These are phyloP conservation scores for Pachydiplax longipennis DNA, from an alignment of 2,888 invertebrate genomes.

Conservation along the genomic window DNA sequence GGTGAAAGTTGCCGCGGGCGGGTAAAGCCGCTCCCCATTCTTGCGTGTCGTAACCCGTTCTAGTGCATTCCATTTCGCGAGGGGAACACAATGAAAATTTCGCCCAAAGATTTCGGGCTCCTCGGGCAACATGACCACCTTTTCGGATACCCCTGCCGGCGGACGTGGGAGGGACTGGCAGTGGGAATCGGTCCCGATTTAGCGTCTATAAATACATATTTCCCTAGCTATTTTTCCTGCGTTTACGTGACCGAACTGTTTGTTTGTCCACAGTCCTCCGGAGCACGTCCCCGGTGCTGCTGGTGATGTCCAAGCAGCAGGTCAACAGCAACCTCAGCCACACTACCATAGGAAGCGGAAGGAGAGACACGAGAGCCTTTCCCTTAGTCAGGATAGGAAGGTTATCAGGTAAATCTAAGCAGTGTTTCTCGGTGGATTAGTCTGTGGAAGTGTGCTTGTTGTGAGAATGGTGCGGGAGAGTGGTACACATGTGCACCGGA, in stretches of 20 bases:
- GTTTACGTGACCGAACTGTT: not conserved
- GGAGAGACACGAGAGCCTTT: conserved; percentile 69
- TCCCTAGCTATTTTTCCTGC: not conserved
- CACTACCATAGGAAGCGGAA: conserved; percentile 64
- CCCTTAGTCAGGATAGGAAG: conserved; percentile 65
- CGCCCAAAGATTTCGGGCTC: not conserved
- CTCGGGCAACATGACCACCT: not conserved
- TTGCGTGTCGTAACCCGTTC: not conserved
- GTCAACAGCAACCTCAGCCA: conserved; percentile 46
- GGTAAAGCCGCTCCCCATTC: not conserved
- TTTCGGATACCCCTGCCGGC: not conserved
- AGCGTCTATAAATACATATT: not conserved
- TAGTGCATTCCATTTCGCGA: not conserved
- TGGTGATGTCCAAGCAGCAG: conserved; percentile 15
- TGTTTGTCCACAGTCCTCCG: conserved; percentile 18
- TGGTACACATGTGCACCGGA: not conserved
- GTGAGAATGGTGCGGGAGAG: not conserved
- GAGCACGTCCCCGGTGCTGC: conserved; percentile 34
- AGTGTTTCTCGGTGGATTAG: not conserved
- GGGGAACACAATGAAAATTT: not conserved
- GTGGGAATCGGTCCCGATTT: not conserved
- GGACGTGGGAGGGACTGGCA: not conserved
- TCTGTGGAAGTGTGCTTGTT: not conserved
- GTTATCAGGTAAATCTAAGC: conserved; percentile 54
- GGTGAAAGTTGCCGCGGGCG: not conserved